Conservation (phyloP, 2,797 vertebrate genomes). For the Microtus californicus region DNA sequence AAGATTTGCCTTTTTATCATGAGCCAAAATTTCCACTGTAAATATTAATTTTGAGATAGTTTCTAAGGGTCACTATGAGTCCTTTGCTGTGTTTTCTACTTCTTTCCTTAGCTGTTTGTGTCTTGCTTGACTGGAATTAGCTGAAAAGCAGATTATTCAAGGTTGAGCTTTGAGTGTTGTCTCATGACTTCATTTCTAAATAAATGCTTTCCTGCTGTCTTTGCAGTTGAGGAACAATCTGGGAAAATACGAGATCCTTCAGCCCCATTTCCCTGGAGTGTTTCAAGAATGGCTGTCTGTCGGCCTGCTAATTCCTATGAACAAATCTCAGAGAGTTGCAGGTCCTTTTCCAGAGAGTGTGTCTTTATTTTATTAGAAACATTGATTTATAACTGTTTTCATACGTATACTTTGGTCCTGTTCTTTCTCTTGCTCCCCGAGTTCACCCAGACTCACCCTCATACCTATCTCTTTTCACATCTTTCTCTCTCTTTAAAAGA, state of each 20-base stretch:
- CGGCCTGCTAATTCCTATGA: neutral
- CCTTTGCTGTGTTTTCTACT: neutral
- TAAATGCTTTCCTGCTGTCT: neutral
- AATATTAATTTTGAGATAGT: neutral
- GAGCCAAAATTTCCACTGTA: neutral
- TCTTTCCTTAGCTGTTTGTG: constrained; percentile 31
- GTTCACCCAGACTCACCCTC: neutral
- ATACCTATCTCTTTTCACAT: neutral
- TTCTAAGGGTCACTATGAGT: neutral
- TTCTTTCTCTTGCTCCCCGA: neutral
- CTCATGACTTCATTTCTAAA: constrained; percentile 22
- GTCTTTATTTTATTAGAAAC: neutral
- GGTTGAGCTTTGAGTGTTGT: constrained; percentile 5
- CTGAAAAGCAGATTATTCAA: neutral
- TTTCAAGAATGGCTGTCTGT: neutral
- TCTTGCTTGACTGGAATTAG: constrained; percentile 14
- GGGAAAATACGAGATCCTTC: neutral
- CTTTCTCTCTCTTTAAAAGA: neutral
- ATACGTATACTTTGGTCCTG: neutral
- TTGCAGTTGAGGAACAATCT: constrained; percentile 31
- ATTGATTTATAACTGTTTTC: neutral
- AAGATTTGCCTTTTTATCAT: constrained; percentile 20
- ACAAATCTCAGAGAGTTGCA: neutral
- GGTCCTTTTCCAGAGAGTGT: neutral
- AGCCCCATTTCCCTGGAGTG: neutral